Conservation (phyloP, 2,113 vertebrate genomes). For the Neomonachus schauinslandi region DNA sequence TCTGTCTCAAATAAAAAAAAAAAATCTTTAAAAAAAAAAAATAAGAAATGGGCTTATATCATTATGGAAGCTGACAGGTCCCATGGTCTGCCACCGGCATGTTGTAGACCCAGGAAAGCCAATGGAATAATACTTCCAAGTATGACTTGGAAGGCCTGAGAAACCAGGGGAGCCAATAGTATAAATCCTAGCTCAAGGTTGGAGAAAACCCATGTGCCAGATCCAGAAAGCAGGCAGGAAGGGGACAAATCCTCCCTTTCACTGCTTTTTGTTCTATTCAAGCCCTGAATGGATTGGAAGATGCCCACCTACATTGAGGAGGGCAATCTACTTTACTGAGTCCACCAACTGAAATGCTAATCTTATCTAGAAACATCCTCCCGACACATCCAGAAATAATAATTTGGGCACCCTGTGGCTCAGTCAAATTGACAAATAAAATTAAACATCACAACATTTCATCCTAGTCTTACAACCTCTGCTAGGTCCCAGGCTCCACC, state of each 20-base stretch:
- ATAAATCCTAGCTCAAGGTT: not conserved
- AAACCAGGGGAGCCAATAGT: not conserved
- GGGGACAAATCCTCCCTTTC: not conserved
- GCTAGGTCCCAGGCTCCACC: not conserved
- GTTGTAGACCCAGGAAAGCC: not conserved
- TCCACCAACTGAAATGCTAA: not conserved
- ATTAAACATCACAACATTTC: not conserved
- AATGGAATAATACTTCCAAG: no score
- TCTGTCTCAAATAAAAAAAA: no score
- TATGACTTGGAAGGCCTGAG: not conserved
- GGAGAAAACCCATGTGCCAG: not conserved
- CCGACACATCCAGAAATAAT: not conserved
- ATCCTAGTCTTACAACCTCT: not conserved
- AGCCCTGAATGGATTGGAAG: not conserved
- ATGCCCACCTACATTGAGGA: not conserved
- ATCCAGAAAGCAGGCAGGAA: not conserved
- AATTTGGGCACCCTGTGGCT: not conserved
- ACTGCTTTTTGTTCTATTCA: not conserved
- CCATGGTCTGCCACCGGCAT: not conserved
- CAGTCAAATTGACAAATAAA: not conserved
- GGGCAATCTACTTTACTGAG: not conserved
- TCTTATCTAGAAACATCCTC: not conserved
- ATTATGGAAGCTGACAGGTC: not conserved
- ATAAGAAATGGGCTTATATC: not conserved
- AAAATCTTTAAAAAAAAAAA: no score